Evolutionary conservation across 2,113 vertebrate genomes (phyloP).

Genomic region (Callospermophilus lateralis): DNA sequence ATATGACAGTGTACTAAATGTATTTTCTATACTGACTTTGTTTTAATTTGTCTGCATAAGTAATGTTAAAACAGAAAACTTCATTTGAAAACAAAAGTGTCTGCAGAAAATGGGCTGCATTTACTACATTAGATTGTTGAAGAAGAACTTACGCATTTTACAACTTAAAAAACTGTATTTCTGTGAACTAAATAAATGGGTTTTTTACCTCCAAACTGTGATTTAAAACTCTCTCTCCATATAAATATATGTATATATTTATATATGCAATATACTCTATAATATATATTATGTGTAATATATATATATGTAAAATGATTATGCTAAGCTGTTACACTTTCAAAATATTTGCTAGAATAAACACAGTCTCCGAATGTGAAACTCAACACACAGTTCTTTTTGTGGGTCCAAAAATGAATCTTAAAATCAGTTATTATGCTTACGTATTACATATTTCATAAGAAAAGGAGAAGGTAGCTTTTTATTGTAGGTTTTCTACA

Average conservation of each 20-base stretch:
- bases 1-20: background rate
- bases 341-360: background rate
- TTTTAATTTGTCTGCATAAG: background rate
- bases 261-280: too few relatives aligned
- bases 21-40: background rate
- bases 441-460: background rate
- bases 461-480: background rate
- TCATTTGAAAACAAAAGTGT: background rate
- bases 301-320: background rate
- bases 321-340: background rate
- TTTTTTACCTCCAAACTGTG: background rate
- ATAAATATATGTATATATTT: background rate
- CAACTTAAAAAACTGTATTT: background rate
- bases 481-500: background rate
- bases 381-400: background rate
- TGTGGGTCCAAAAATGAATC: background rate
- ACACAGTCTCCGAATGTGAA: background rate
- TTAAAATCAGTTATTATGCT: background rate
- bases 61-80: background rate
- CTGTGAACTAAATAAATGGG: background rate
- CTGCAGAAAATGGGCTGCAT: background rate
- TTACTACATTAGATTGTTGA: background rate
- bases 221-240: background rate
- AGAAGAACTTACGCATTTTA: background rate
- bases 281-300: too few relatives aligned